Conservation (phyloP, 1,140 invertebrate genomes). For the Platyscapa corneri region DNA sequence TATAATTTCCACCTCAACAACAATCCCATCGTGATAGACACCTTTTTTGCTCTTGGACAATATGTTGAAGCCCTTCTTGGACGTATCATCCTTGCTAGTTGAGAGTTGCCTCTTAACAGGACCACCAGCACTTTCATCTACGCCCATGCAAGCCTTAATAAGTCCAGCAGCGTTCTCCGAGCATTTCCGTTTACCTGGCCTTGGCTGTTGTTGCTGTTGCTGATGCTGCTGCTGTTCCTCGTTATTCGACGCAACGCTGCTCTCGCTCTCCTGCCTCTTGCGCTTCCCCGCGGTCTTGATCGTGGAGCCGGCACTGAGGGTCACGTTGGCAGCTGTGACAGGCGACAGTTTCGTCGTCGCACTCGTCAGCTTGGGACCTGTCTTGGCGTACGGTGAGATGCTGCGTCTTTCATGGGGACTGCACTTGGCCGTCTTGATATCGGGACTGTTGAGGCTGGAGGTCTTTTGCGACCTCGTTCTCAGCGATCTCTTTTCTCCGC, state of each 20-base stretch:
- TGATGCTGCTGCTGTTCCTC: conserved; percentile 71
- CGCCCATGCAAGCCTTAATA: conserved; percentile 81
- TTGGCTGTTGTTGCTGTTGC: conserved; percentile 59
- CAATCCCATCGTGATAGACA: conserved; percentile 58
- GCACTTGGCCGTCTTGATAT: conserved; percentile 77
- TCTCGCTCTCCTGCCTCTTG: conserved; percentile 85
- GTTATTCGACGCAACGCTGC: conserved; percentile 78
- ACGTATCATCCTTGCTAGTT: conserved; percentile 69
- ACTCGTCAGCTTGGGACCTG: conserved; percentile 62
- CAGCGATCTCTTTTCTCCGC: conserved; percentile 75
- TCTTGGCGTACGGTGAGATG: conserved; percentile 73
- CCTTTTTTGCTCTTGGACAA: conserved; percentile 73
- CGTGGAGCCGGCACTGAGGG: conserved; percentile 56
- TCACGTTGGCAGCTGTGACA: conserved; percentile 57
- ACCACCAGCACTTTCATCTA: conserved; percentile 73
- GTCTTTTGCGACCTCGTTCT: conserved; percentile 82
- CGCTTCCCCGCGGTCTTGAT: conserved; percentile 75
- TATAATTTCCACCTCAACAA: background rate
- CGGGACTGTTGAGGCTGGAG: conserved; percentile 79
- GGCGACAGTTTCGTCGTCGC: conserved; percentile 51
- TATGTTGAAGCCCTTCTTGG: conserved; percentile 72
- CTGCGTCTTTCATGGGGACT: conserved; percentile 76
- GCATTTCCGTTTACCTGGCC: conserved; percentile 79
- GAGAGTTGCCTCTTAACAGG: conserved; percentile 70
- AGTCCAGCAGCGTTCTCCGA: conserved; percentile 81